Base-by-base conservation (phyloP, 2,113 vertebrate genomes). In the Athene cunicularia region DNA sequence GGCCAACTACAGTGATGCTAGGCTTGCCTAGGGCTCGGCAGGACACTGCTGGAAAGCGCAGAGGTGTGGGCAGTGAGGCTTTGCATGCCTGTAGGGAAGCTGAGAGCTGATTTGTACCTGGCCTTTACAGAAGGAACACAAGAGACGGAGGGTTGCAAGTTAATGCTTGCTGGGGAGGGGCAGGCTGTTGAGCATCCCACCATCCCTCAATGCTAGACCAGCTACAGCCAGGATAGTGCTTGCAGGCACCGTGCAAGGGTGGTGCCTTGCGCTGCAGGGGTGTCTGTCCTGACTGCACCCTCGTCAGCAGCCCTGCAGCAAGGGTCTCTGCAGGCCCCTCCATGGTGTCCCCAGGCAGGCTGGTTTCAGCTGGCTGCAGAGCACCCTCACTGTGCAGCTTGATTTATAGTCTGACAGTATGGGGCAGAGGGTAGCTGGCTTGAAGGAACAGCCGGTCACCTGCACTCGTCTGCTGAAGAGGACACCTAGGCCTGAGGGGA, bases 21-120 rank as follows among this genome's bases (percentile, higher is more conserved):
- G 37, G 21, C 37, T 81, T 85, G 55, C 70, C 79, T 59, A 21
- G 33, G 35, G 59, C 41, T 72, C 8, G 12, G 77, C 56, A 63
- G 47, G 9, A 32, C 7, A 4, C 56, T 67, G 62, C 58, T 72
- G 58, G 58, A 63, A 72, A 50, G 41, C 43, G 8, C 32, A 37
- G 59, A 16, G 53, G 16, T n/a, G 49, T 13, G 59, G 43, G 79
- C 45, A 74, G 49, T 1, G 64, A 88, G 39, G 73, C 43, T 90
- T 55, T 58, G 62, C 8, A 0, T 6, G 28, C n/a, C 49, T 7
- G 1, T 6, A 1, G 5, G 49, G 58, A 47, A 60, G 33, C 33
- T 8, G 45, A 55, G 21, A 32, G 59, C 24, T 73, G 43, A 8
- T 80, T 45, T 21, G 13, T 5, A 4, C 26, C 49, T 59, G 47